Percentiles rank a stretch among this genome's conserved stretches.
Evolutionary conservation across 2,113 vertebrate genomes (phyloP).

Genomic region (Neoarius graeffei): DNA sequence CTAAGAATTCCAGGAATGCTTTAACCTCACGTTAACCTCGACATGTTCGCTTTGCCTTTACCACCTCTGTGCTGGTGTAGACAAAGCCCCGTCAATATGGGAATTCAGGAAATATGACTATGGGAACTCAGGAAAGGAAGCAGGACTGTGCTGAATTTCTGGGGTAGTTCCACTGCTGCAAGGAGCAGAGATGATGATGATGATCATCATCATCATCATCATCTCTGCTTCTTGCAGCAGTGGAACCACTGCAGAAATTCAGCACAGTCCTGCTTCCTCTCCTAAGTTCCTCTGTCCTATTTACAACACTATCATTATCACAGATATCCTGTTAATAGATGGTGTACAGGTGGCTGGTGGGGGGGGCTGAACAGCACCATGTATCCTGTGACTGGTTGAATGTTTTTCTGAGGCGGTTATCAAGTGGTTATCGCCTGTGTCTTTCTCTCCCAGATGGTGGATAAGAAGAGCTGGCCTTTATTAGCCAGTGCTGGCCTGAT

Average conservation of each 20-base stretch:
- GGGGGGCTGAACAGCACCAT: constrained; percentile 44
- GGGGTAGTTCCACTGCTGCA: neutral
- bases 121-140: neutral
- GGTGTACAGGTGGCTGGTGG: constrained; percentile 34
- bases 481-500: constrained; percentile 77
- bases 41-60: neutral
- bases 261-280: neutral
- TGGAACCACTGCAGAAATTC: neutral
- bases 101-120: too few relatives aligned
- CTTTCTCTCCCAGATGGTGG: constrained; percentile 72
- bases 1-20: neutral
- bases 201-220: neutral
- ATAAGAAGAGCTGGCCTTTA: constrained; percentile 78
- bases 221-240: neutral
- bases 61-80: neutral
- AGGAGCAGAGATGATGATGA: neutral
- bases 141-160: neutral
- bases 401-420: constrained; percentile 69
- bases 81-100: neutral
- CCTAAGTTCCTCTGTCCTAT: neutral
- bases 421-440: constrained; percentile 65
- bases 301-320: neutral
- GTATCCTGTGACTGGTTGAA: constrained; percentile 58
- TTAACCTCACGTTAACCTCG: neutral
- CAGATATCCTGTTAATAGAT: constrained; percentile 9